These are phyloP conservation scores for Diabrotica virgifera DNA, from an alignment of 1,140 invertebrate species.

Conservation along the genomic window DNA sequence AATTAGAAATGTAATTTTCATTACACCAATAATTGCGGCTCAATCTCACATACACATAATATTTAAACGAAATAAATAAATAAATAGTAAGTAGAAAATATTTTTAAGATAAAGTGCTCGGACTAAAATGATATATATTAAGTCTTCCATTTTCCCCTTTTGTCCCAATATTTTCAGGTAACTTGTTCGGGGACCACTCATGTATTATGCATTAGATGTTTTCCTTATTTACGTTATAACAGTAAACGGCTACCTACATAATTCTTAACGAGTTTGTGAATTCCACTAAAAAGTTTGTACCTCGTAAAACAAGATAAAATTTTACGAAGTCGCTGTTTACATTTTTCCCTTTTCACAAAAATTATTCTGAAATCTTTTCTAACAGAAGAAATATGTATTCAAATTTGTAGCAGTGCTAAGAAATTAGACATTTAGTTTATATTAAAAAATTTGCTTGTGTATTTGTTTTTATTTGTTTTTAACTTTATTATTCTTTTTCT, in stretches of 20 bases:
- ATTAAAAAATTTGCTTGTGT: background rate
- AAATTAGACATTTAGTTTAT: background rate
- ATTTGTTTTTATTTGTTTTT: too few species aligned
- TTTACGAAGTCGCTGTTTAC: background rate
- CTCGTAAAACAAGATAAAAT: background rate
- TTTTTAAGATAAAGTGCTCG: too few species aligned
- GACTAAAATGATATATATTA: background rate
- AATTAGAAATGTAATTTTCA: too few species aligned
- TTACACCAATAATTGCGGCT: too few species aligned
- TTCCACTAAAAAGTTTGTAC: slow-evolving; percentile 2
- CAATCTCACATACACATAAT: too few species aligned
- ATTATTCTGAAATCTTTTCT: background rate
- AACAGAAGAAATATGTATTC: background rate
- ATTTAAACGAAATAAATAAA: too few species aligned
- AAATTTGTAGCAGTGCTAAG: background rate
- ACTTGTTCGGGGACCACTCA: background rate
- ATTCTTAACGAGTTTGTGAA: slow-evolving; percentile 2
- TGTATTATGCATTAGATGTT: slow-evolving; percentile 1
- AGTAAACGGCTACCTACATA: background rate
- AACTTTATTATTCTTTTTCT: too few species aligned
- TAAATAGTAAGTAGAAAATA: too few species aligned
- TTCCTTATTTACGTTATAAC: slow-evolving; percentile 3
- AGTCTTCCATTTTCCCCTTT: background rate
- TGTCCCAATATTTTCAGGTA: background rate
- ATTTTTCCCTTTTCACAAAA: background rate